Conservation (phyloP, 2,797 vertebrate genomes). For the Sebastes diploproa region DNA sequence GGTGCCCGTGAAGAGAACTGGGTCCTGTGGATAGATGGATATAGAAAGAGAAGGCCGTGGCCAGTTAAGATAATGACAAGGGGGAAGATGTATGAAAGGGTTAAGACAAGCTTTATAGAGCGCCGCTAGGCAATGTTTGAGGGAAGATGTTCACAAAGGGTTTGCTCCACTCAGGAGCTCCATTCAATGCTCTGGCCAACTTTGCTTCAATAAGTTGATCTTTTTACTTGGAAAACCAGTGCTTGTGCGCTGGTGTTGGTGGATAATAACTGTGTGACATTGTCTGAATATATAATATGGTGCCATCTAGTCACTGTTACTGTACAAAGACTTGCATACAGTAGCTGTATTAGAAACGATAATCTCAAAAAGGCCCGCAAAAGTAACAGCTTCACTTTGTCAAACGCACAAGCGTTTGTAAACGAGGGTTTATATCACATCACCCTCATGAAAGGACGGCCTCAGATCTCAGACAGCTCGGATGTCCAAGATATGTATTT, state of each 20-base stretch:
- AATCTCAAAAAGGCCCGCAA: slow-evolving; percentile 25
- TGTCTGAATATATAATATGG: slow-evolving; percentile 40
- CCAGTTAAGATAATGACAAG: slow-evolving; percentile 82
- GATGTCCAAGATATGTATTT: slow-evolving; percentile 52
- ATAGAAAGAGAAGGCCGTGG: slow-evolving; percentile 84
- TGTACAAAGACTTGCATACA: slow-evolving; percentile 16
- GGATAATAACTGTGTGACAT: slow-evolving; percentile 21
- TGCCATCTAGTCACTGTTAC: slow-evolving; percentile 24
- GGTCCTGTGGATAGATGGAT: slow-evolving; percentile 87
- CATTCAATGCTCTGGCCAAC: slow-evolving; percentile 66
- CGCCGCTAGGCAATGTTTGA: slow-evolving; percentile 71
- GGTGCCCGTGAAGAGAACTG: slow-evolving; percentile 93
- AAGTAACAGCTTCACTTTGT: slow-evolving; percentile 27
- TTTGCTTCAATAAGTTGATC: slow-evolving; percentile 76
- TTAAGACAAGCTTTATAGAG: slow-evolving; percentile 81
- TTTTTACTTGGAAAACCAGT: slow-evolving; percentile 71
- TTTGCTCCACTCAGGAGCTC: slow-evolving; percentile 72
- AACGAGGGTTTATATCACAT: slow-evolving; percentile 41
- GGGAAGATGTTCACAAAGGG: slow-evolving; percentile 78
- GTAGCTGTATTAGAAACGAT: slow-evolving; percentile 5
- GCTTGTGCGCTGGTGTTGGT: slow-evolving; percentile 31
- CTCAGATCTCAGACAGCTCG: slow-evolving; percentile 39
- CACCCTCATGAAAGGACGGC: slow-evolving; percentile 41
- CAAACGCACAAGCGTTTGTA: slow-evolving; percentile 9
- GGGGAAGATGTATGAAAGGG: slow-evolving; percentile 78